These are phyloP conservation scores for Cariama cristata DNA, from an alignment of 2,113 vertebrate species.

Conservation along the genomic window DNA sequence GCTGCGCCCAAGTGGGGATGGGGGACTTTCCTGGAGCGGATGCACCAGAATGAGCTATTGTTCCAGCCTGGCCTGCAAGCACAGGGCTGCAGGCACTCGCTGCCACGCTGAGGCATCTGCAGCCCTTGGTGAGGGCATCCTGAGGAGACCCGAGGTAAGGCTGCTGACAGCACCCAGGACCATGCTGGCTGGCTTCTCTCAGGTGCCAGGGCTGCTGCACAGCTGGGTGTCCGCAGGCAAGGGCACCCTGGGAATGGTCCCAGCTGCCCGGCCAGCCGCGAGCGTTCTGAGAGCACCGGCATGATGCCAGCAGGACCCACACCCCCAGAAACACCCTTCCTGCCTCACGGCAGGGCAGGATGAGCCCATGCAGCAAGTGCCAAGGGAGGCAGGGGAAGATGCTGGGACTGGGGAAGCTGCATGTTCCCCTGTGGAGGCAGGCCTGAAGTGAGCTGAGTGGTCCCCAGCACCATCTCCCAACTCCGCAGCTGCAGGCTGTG, in stretches of 20 bases:
- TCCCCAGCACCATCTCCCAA: not conserved
- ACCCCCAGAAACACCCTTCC: not conserved
- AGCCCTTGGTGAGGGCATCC: not conserved
- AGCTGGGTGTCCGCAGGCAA: fast-evolving
- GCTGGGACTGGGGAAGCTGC: not conserved
- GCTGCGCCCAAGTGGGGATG: not conserved
- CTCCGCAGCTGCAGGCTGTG: not conserved
- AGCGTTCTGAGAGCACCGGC: fast-evolving
- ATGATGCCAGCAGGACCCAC: not conserved
- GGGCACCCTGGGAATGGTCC: not conserved
- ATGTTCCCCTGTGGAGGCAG: not conserved
- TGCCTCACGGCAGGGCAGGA: not conserved
- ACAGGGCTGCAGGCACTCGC: fast-evolving
- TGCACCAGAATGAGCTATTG: not conserved
- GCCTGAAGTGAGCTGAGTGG: not conserved
- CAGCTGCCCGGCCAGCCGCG: fast-evolving
- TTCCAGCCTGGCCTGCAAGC: not conserved
- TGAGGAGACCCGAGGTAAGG: not conserved
- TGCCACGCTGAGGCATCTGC: not conserved
- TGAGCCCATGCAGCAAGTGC: fast-evolving
- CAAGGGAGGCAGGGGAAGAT: not conserved
- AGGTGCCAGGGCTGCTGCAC: fast-evolving
- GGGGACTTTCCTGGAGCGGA: slow-evolving; percentile 2
- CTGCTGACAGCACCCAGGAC: not conserved
- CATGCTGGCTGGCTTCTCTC: not conserved